A percentile compares a stretch with the other conserved stretches of the same genome.
Evolutionary conservation across 92 coral and sea anemone genomes (phyloP).

Genomic region (Siderastrea siderea): DNA sequence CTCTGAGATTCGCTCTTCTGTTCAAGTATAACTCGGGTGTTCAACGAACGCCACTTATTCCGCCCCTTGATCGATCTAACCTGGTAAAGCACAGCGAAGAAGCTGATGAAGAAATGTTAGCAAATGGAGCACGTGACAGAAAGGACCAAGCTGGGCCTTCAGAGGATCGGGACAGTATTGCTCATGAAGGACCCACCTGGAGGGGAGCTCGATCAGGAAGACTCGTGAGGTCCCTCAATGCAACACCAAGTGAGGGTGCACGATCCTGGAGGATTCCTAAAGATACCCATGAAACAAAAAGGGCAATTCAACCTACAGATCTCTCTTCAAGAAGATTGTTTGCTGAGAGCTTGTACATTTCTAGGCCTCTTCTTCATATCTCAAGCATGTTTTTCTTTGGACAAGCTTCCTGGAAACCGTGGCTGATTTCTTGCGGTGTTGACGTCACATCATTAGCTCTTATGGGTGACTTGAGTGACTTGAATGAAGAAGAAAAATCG

Average conservation of each 20-base stretch:
- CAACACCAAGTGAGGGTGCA: slow-evolving; percentile 76
- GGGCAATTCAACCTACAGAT: slow-evolving; percentile 67
- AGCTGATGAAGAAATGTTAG: not conserved
- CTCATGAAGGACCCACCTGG: slow-evolving; percentile 65
- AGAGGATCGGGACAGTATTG: not conserved
- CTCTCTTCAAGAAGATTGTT: slow-evolving; percentile 72
- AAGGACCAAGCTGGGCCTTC: slow-evolving; percentile 32
- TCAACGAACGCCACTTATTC: slow-evolving; percentile 90
- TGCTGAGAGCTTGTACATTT: slow-evolving; percentile 90
- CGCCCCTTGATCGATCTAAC: slow-evolving; percentile 84
- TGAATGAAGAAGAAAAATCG: slow-evolving; percentile 85
- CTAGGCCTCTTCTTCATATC: slow-evolving; percentile 90
- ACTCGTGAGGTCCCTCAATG: slow-evolving; percentile 79
- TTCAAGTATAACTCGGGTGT: slow-evolving; percentile 88
- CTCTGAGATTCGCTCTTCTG: slow-evolving; percentile 80
- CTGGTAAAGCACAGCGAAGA: slow-evolving; percentile 28
- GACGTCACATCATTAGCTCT: slow-evolving; percentile 86
- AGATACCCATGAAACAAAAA: slow-evolving; percentile 17
- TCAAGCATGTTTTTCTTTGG: slow-evolving; percentile 96
- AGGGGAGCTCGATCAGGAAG: slow-evolving; percentile 84
- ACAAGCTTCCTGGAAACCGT: slow-evolving; percentile 96
- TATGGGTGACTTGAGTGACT: slow-evolving; percentile 76
- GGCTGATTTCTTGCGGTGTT: slow-evolving; percentile 87
- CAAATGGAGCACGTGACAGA: slow-evolving; percentile 13
- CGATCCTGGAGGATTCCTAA: slow-evolving; percentile 94